These are phyloP conservation scores for Marmota monax DNA, from an alignment of 2,113 vertebrate genomes.

Conservation along the genomic window DNA sequence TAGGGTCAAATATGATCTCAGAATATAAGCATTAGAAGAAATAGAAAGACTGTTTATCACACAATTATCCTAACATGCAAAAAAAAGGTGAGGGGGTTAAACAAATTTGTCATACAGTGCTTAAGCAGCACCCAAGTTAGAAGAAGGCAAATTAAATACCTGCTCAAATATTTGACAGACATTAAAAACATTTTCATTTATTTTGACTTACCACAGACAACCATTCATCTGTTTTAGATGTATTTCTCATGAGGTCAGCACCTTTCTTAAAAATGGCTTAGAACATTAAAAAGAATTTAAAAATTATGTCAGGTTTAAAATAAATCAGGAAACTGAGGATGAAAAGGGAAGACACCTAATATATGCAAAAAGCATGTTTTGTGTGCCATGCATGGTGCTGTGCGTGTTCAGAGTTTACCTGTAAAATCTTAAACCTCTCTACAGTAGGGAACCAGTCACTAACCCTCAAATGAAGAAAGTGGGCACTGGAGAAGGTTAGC, in stretches of 20 bases:
- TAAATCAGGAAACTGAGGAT: constrained; percentile 44
- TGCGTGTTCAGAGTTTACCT: background rate
- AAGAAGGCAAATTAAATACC: constrained; percentile 39
- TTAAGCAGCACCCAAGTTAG: constrained; percentile 21
- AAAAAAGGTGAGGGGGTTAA: background rate
- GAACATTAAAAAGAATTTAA: constrained; percentile 12
- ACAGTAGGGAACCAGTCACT: background rate
- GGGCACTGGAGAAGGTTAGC: background rate
- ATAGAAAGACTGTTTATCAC: background rate
- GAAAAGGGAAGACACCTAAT: background rate
- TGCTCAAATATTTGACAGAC: background rate
- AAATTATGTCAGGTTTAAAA: constrained; percentile 52
- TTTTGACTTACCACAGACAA: background rate
- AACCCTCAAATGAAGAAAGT: background rate
- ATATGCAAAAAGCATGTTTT: background rate
- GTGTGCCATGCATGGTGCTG: background rate
- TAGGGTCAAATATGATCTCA: constrained; percentile 43
- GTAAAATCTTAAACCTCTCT: constrained; percentile 50
- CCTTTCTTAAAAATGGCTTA: constrained; percentile 48
- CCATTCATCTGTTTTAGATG: constrained; percentile 3
- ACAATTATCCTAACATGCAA: constrained; percentile 23
- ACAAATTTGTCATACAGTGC: background rate
- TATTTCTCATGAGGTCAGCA: background rate
- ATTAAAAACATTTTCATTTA: constrained; percentile 57
- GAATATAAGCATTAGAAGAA: background rate